Evolutionary conservation across 1,140 invertebrate species (phyloP).

Genomic region (Aphaenogaster rudis): DNA sequence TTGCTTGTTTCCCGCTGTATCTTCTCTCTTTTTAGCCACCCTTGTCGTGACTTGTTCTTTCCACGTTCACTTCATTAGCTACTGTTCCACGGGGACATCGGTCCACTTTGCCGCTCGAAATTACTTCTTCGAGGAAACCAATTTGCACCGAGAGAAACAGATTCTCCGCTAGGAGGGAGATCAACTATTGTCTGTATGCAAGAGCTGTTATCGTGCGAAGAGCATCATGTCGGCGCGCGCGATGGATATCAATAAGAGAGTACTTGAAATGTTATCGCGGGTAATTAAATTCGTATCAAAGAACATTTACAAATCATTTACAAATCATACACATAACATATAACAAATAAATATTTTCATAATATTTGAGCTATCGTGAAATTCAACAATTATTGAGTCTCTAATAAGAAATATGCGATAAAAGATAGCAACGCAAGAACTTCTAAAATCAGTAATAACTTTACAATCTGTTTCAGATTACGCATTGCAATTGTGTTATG

Average conservation of each 20-base stretch:
- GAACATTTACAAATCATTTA: slow-evolving; percentile 38
- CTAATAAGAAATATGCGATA: neutral
- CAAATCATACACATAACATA: neutral
- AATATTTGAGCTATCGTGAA: neutral
- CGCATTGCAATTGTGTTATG: neutral
- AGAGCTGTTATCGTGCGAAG: slow-evolving; percentile 53
- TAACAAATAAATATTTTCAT: neutral
- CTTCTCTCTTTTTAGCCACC: slow-evolving; percentile 29
- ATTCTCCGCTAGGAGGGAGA: neutral
- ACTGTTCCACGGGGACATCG: slow-evolving; percentile 64
- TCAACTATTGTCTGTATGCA: slow-evolving; percentile 51
- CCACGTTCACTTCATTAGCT: slow-evolving; percentile 73
- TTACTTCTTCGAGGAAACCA: slow-evolving; percentile 73
- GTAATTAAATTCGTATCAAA: slow-evolving; percentile 51
- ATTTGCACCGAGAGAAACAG: slow-evolving; percentile 57
- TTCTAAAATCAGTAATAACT: neutral
- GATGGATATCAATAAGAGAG: neutral
- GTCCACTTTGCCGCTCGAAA: slow-evolving; percentile 66
- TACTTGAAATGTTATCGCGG: neutral
- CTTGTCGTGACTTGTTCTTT: slow-evolving; percentile 60
- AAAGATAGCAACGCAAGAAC: neutral
- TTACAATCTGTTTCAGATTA: neutral
- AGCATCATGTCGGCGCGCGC: slow-evolving; percentile 3
- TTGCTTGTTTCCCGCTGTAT: slow-evolving; percentile 42
- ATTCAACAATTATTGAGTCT: neutral